Base-by-base conservation (phyloP, 1,140 invertebrate genomes). In the Hylaeus anthracinus region DNA sequence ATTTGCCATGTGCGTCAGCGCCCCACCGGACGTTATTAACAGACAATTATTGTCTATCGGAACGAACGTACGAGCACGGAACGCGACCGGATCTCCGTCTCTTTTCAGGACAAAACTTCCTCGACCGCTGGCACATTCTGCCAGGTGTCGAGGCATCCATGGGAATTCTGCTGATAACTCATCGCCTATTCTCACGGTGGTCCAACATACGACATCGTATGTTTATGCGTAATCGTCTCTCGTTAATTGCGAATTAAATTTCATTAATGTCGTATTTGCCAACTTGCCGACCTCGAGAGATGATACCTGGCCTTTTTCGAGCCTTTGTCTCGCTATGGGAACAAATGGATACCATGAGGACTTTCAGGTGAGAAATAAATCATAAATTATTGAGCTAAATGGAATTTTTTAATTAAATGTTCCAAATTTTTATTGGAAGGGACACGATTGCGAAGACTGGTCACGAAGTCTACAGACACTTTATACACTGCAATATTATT, bases 111-210 rank as follows among this genome's bases (percentile, higher is more conserved):
- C 89, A 88, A 91, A 85, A 91, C 89, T 90, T 90, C 71, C 48
- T 10, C 89, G 39, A 66, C 69, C n/a, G n/a, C 76, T 67, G 58
- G 69, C 79, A 84, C 70, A 86, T 82, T 90, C 80, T 89, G 85
- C 91, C 91, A 92, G 91, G 91, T 92, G 91, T 90, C 90, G 90
- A 91, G 88, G 88, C 88, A 90, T 92, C 88, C 91, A 91, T 92
- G 91, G 90, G 91, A 92, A 92, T 92, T 92, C 86, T 86, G 89
- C 89, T 91, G 91, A 92, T 92, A 91, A 91, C 89, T 90, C 89
- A 92, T 92, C 90, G 86, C 79, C 72, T 77, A 91, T 92, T 92
- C 91, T 92, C 91, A 92, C 90, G 89, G 83, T 89, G 89, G 73
- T 90, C 79, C 37, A 86, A 86, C 70, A 72, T 48, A 79, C 71